Base-by-base conservation (phyloP, 2,797 vertebrate species). In the Sebastes glaucus region DNA sequence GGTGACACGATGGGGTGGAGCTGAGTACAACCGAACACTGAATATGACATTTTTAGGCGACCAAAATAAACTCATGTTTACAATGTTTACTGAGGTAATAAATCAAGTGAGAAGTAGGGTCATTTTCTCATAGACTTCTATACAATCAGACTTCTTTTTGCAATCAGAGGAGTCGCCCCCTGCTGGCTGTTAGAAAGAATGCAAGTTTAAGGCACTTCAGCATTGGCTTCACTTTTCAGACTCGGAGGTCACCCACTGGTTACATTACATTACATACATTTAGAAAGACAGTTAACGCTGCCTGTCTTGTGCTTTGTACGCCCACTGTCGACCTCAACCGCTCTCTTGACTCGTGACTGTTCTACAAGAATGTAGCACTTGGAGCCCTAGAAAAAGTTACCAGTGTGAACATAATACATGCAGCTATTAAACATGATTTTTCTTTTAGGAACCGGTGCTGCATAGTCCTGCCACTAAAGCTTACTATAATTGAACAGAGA, bases 401-500 rank as follows among this genome's bases (percentile, higher is more conserved):
- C n/a, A 46, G 49, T 71, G 68, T 49, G 46, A 67, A 70, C 18
- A 69, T 3, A 35, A 75, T 14, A 33, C 13, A 53, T 46, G 27
- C 11, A 70, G 64, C 28, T 59, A 49, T 74, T 27, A 56, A 52
- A 71, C 20, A 22, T 18, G 11, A 33, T 28, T 8, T 74, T 42
- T 7, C 1, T 46, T 49, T 18, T 52, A 57, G 55, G n/a, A 67
- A 30, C 32, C 7, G 9, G 62, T 3, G 57, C 62, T 59, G 66
- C 57, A 30, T 11, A 27, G n/a, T 22, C 2, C 11, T 69, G 52
- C 69, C 25, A 55, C 52, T 9, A 25, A 78, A 49, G 69, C 11
- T 63, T 8, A 42, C 23, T 33, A 30, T 68, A 49, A 61, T 3
- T 74, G 66, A 71, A 57, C 49, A 60, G 60, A 61, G 22, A 49